Conservation (phyloP, 1,140 invertebrate species). For the Halesus radiatus region DNA sequence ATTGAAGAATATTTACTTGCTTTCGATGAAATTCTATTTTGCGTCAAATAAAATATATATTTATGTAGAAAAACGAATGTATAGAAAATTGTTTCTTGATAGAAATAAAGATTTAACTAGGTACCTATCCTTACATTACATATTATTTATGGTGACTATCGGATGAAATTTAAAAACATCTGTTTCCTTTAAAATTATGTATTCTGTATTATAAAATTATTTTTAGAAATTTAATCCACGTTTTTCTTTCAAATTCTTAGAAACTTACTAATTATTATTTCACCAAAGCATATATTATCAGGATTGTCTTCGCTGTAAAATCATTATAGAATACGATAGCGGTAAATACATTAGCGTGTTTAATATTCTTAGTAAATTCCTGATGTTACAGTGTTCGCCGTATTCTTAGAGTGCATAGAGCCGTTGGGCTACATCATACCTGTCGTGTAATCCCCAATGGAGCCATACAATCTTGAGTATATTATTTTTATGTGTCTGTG, state of each 20-base stretch:
- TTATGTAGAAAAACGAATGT: background rate
- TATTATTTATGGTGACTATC: background rate
- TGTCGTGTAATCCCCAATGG: no score
- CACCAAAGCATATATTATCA: conserved; percentile 14
- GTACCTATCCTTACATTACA: no score
- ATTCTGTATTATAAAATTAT: background rate
- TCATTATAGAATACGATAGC: no score
- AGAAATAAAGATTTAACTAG: background rate
- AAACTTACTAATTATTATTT: background rate
- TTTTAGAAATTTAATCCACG: background rate
- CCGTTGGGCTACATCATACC: no score
- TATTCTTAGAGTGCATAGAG: no score
- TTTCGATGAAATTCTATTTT: background rate
- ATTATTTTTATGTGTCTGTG: conserved; percentile 14
- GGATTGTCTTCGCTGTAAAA: background rate
- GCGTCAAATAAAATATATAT: background rate
- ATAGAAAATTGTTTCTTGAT: background rate
- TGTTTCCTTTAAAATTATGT: no score
- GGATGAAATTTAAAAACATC: no score
- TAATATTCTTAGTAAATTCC: no score
- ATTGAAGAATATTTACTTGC: background rate
- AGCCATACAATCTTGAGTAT: background rate
- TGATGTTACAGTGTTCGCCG: no score
- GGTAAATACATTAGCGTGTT: no score
- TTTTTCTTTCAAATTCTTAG: background rate